These are phyloP conservation scores for Xenus cinereus DNA, from an alignment of 2,113 vertebrate species.

Conservation along the genomic window DNA sequence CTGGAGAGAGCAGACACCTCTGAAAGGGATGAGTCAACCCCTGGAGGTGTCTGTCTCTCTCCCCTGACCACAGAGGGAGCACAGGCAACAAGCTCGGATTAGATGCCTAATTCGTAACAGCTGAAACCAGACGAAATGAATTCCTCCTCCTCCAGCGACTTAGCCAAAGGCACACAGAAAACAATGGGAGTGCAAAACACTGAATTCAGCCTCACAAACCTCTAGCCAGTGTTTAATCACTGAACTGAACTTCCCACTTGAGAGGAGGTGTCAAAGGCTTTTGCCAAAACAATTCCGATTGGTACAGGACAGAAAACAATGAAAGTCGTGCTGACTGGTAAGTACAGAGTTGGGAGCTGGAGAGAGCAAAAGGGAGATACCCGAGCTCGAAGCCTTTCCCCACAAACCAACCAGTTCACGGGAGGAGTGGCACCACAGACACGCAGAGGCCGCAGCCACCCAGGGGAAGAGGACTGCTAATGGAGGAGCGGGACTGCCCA, in stretches of 20 bases:
- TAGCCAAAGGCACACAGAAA: conserved; percentile 18
- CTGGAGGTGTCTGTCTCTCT: not conserved
- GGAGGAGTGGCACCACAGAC: not conserved
- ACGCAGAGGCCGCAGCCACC: not conserved
- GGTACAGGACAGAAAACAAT: not conserved
- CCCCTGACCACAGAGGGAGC: not conserved
- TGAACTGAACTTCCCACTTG: not conserved
- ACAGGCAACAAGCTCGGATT: not conserved
- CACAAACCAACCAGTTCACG: not conserved
- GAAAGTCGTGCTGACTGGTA: not conserved
- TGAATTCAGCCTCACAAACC: not conserved
- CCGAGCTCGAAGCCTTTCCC: not conserved
- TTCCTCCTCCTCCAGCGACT: not conserved
- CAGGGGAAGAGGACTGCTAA: not conserved
- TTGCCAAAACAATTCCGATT: not conserved
- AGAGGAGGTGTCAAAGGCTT: not conserved
- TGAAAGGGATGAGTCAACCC: not conserved
- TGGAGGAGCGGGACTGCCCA: not conserved
- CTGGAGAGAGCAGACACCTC: not conserved
- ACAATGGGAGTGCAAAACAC: not conserved
- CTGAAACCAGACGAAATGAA: not conserved
- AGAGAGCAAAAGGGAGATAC: not conserved
- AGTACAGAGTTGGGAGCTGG: not conserved
- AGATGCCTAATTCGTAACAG: not conserved
- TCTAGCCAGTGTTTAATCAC: not conserved